Percentiles rank a stretch among this genome's conserved stretches.
Evolutionary conservation across 2,888 invertebrate genomes (phyloP).

Genomic region (Leptinotarsa haldemani): DNA sequence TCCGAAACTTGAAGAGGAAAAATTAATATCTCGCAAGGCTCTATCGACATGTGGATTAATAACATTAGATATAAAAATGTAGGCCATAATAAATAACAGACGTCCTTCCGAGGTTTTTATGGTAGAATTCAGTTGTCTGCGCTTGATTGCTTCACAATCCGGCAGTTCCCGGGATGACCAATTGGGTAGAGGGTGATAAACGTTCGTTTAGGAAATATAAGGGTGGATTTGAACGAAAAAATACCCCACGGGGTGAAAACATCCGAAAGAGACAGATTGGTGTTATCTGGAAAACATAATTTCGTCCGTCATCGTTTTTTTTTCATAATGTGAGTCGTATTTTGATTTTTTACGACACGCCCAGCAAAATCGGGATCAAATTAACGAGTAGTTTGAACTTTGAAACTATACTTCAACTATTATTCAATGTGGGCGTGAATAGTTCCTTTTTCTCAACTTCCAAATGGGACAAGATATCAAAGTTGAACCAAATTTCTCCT

Average conservation of each 20-base stretch:
- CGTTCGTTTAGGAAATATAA: constrained; percentile 11
- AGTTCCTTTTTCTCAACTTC: too few relatives aligned
- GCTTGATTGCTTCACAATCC: constrained; percentile 32
- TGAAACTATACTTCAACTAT: too few relatives aligned
- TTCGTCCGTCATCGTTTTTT: too few relatives aligned
- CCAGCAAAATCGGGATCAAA: too few relatives aligned
- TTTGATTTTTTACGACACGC: too few relatives aligned
- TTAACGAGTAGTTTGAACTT: too few relatives aligned
- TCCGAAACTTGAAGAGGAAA: constrained; percentile 14
- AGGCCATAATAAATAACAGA: constrained; percentile 32
- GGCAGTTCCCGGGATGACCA: constrained; percentile 12
- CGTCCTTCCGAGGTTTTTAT: constrained; percentile 30
- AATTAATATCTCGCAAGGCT: constrained; percentile 18
- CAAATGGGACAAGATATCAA: too few relatives aligned
- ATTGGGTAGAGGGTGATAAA: constrained; percentile 19
- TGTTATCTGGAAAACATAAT: too few relatives aligned
- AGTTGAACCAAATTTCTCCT: too few relatives aligned
- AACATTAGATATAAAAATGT: constrained; percentile 20
- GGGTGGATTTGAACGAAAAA: not conserved
- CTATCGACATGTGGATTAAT: constrained; percentile 15
- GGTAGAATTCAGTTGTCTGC: constrained; percentile 29
- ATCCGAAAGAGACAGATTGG: not conserved
- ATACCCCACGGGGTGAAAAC: not conserved
- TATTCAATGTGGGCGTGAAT: too few relatives aligned
- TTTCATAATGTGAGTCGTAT: too few relatives aligned